These are phyloP conservation scores for Drosophila barbarae DNA, from an alignment of 2,888 invertebrate species.

Conservation along the genomic window DNA sequence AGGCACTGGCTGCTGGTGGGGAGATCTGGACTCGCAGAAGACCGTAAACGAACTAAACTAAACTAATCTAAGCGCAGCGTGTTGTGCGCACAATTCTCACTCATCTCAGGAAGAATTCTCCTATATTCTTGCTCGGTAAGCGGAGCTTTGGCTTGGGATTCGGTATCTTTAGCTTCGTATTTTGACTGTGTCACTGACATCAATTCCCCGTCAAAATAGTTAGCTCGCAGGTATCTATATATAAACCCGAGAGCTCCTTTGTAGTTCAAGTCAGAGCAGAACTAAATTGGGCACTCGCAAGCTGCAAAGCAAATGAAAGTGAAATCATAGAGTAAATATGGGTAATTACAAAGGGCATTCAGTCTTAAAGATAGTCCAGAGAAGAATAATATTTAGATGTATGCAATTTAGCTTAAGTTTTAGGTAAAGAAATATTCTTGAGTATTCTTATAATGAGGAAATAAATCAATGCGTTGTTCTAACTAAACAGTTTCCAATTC, in stretches of 20 bases:
- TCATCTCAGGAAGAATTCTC: conserved; percentile 42
- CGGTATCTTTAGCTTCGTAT: conserved; percentile 2
- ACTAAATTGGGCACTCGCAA: conserved; percentile 10
- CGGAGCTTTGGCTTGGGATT: conserved; percentile 32
- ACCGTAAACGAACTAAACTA: conserved; percentile 65
- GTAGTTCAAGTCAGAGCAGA: conserved; percentile 3
- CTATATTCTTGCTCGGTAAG: conserved; percentile 51
- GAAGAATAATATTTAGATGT: background rate
- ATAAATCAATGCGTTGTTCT: background rate
- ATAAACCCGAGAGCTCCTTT: background rate
- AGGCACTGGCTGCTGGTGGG: background rate
- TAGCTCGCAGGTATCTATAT: conserved; percentile 11
- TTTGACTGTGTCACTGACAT: conserved; percentile 67
- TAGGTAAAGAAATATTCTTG: background rate
- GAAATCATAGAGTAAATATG: conserved; percentile 21
- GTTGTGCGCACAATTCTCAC: conserved; percentile 17
- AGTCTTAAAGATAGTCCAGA: background rate
- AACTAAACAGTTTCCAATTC: conserved; percentile 27
- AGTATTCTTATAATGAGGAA: conserved; percentile 9
- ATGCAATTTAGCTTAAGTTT: background rate
- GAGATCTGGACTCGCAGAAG: conserved; percentile 41
- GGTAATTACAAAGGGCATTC: conserved; percentile 15
- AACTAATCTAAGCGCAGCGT: conserved; percentile 53
- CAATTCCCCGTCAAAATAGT: conserved; percentile 54
- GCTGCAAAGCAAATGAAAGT: conserved; percentile 19